Base-by-base conservation (phyloP, 2,888 invertebrate genomes). In the Cataglyphis livida region DNA sequence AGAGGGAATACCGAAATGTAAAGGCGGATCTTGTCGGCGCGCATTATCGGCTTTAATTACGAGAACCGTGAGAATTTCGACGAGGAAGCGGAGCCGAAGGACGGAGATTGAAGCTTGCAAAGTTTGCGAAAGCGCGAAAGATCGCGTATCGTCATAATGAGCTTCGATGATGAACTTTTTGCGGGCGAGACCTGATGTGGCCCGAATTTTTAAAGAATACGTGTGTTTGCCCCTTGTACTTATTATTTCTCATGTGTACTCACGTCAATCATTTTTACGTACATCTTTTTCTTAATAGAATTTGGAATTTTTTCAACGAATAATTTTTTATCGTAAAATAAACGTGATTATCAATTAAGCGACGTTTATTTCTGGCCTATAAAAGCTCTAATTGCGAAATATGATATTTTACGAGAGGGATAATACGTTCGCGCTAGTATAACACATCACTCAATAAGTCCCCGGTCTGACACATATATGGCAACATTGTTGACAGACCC, bases 41-140 rank as follows among this genome's bases (percentile, higher is more conserved):
- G 82, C 74, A 84, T 88, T 82, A 82, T 82, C 84, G 86, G 82
- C 81, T 85, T 88, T 88, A 88, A 88, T 88, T 88, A 88, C 88
- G 82, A 83, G 85, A 87, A 66, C 87, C 88, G 87, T 88, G 88
- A 88, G 88, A 88, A 85, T 87, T 88, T 88, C 85, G 87, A 78
- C 81, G 82, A 83, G 66, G 81, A 81, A 84, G 66, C 78, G 64
- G 7, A n/a, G 79, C 57, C 48, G 65, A 51, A 28, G 65, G n/a
- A 28, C 75, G 88, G 76, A 88, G 88, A 88, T 88, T 86, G 87
- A 84, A 84, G 86, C 82, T 64, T 75, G 79, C 86, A 65, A 79
- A 86, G 86, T 84, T 86, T 66, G 74, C 86, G 70, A 84, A 84
- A 84, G 81, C 73, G 85, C 81, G 73, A 76, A 81, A 85, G 85